A percentile compares a stretch with the other conserved stretches of the same genome.
These are phyloP conservation scores for Eupeodes luniger DNA, from an alignment of 2,888 invertebrate genomes.

Conservation along the genomic window DNA sequence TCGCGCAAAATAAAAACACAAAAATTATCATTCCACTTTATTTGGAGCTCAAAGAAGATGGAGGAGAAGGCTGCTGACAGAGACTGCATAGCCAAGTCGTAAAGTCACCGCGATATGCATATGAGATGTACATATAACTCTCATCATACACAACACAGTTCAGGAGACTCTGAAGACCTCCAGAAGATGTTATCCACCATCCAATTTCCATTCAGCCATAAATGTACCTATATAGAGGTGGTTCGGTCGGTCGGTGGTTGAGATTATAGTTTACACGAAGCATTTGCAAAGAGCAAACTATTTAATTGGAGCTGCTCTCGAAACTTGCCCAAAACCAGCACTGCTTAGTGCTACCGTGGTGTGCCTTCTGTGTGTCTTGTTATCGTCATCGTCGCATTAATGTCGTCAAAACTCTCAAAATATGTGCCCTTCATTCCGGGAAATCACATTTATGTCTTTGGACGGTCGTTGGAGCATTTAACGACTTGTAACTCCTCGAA, in stretches of 20 bases:
- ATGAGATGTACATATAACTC: constrained; percentile 60
- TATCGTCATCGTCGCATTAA: too few relatives aligned
- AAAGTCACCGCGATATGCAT: constrained; percentile 69
- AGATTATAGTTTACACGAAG: constrained; percentile 1
- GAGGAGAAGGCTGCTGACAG: constrained; percentile 49
- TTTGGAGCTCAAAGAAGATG: constrained; percentile 25
- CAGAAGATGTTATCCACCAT: constrained; percentile 61
- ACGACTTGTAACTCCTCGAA: constrained; percentile 52
- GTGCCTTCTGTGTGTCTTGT: neutral
- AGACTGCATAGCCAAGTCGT: constrained; percentile 65
- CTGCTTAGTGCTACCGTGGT: constrained; percentile 38
- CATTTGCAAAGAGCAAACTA: constrained; percentile 59
- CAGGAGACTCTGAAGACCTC: constrained; percentile 13
- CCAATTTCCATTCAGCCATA: constrained; percentile 6
- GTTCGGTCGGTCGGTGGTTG: neutral
- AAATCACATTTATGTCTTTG: constrained; percentile 67
- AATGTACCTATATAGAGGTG: too few relatives aligned
- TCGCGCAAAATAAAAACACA: constrained; percentile 25
- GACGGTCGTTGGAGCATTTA: constrained; percentile 28
- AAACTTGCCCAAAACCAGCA: constrained; percentile 64
- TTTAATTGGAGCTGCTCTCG: constrained; percentile 65
- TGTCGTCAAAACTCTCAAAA: constrained; percentile 46
- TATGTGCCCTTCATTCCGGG: constrained; percentile 71
- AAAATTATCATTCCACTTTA: constrained; percentile 72
- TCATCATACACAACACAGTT: constrained; percentile 20